Conservation (phyloP, 2,113 vertebrate genomes). For the Ginglymostoma cirratum region DNA sequence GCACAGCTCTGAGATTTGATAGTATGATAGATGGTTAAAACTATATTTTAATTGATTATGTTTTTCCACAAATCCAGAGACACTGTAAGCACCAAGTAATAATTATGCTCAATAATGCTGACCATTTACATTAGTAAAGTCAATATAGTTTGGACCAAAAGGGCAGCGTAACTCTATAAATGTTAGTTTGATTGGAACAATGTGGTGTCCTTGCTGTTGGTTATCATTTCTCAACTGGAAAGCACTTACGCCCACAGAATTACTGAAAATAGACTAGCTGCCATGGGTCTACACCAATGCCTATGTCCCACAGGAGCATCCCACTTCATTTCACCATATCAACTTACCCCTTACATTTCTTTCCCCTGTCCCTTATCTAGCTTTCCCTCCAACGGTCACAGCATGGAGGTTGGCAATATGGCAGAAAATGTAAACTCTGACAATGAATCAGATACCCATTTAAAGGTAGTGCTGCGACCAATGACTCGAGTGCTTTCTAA, state of each 20-base stretch:
- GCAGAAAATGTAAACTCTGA: not conserved
- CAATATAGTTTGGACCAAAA: not conserved
- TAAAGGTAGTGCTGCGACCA: not conserved
- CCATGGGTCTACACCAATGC: not conserved
- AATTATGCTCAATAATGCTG: not conserved
- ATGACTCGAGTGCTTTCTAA: not conserved
- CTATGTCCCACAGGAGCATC: not conserved
- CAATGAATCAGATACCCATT: not conserved
- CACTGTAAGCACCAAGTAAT: not conserved
- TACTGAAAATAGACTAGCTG: not conserved
- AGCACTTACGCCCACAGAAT: not conserved
- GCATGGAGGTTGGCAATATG: not conserved
- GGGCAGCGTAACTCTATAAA: not conserved
- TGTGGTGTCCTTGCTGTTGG: not conserved
- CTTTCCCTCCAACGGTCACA: not conserved
- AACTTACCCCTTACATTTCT: not conserved
- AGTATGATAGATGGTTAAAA: not conserved
- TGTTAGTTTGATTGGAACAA: not conserved
- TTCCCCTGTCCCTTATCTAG: not conserved
- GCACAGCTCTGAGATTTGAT: not conserved
- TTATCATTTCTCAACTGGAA: not conserved
- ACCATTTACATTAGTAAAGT: not conserved
- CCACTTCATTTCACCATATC: not conserved
- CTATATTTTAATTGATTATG: not conserved
- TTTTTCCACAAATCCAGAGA: not conserved